Evolutionary conservation across 2,888 invertebrate genomes (phyloP).

Genomic region (Peribatodes rhomboidaria): DNA sequence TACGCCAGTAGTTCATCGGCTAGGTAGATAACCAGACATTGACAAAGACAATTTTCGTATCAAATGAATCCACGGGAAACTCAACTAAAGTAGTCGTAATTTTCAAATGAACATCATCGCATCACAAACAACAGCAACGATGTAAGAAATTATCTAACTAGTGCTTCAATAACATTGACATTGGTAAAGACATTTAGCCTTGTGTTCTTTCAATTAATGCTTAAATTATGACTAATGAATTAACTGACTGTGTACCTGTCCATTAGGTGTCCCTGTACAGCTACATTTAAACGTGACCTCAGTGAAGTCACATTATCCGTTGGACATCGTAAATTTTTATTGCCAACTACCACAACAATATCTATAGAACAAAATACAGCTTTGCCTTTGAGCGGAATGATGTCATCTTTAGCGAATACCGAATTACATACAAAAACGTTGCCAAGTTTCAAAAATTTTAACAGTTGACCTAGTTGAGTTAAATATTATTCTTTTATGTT

Average conservation of each 20-base stretch:
- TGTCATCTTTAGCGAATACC: constrained; percentile 60
- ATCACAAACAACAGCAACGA: constrained; percentile 35
- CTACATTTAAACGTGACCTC: constrained; percentile 46
- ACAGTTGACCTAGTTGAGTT: constrained; percentile 43
- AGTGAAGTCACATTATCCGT: constrained; percentile 55
- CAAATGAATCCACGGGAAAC: constrained; percentile 21
- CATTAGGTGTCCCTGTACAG: constrained; percentile 24
- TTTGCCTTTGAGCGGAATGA: constrained; percentile 58
- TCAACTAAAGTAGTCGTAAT: constrained; percentile 12
- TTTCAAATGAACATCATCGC: constrained; percentile 22
- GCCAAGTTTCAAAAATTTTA: constrained; percentile 49
- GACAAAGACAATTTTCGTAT: constrained; percentile 18
- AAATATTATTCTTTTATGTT: constrained; percentile 24
- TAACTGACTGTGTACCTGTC: constrained; percentile 39
- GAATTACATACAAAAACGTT: constrained; percentile 49
- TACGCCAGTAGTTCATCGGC: not conserved
- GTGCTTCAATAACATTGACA: constrained; percentile 46
- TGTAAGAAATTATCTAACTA: constrained; percentile 31
- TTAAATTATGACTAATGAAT: constrained; percentile 44
- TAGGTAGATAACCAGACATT: constrained; percentile 5
- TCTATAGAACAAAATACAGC: constrained; percentile 49
- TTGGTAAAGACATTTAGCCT: constrained; percentile 49
- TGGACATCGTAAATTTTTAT: constrained; percentile 67
- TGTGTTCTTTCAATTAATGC: constrained; percentile 53
- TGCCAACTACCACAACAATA: constrained; percentile 53